Percentiles rank a stretch among this genome's conserved stretches.
phyloP scores from a whole-genome alignment of 1,140 invertebrate genomes.

The Tigriopus japonicus region DNA sequence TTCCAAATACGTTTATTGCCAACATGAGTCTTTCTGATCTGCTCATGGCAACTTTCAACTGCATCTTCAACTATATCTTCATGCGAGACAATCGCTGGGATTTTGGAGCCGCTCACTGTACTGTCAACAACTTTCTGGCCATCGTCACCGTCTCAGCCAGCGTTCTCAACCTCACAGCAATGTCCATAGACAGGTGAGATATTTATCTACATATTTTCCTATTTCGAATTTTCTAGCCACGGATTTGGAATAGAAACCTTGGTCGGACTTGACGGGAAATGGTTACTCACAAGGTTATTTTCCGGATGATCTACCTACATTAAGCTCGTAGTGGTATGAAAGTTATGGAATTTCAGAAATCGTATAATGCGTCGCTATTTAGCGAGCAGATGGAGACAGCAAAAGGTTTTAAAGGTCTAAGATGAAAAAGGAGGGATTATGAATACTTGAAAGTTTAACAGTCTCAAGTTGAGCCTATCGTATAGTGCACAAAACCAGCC shows the following conservation, averaged over 20 bases:
- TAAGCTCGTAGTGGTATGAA: too few species aligned
- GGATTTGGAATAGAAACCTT: background rate
- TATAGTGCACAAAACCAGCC: background rate
- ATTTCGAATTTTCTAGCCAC: background rate
- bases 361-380: background rate
- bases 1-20: constrained; percentile 86
- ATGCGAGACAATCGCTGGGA: constrained; percentile 48
- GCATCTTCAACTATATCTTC: constrained; percentile 29
- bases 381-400: too few species aligned
- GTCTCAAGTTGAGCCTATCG: background rate
- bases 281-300: background rate
- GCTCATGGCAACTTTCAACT: constrained; percentile 29
- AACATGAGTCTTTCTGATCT: constrained; percentile 34
- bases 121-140: constrained; percentile 70
- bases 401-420: background rate
- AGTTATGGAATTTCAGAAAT: background rate
- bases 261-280: background rate
- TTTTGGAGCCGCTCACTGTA: constrained; percentile 63
- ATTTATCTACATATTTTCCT: background rate
- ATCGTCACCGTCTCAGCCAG: constrained; percentile 67
- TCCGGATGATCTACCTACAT: too few species aligned
- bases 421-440: too few species aligned
- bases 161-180: constrained; percentile 71
- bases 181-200: constrained; percentile 56
- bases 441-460: too few species aligned